Evolutionary conservation across 2,113 vertebrate genomes (phyloP).

Genomic region (Alligator sinensis): DNA sequence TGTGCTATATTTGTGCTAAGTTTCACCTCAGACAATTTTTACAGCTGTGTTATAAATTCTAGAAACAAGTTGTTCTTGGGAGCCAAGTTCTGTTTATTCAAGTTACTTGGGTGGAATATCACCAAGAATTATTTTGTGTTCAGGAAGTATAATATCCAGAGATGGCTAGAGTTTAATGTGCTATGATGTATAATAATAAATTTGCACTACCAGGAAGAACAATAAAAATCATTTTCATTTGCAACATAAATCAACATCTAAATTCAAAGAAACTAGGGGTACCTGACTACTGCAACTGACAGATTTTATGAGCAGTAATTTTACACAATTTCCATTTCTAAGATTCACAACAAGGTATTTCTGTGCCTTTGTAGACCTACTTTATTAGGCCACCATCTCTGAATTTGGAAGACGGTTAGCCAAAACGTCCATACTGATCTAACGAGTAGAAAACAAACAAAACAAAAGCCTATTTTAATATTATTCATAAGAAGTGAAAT

Average conservation of each 20-base stretch:
- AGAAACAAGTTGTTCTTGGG: slow-evolving; percentile 33
- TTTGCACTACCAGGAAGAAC: background rate
- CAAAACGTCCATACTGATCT: background rate
- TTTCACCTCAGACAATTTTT: slow-evolving; percentile 31
- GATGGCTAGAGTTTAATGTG: background rate
- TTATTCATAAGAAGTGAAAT: too few relatives aligned
- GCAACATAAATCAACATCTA: background rate
- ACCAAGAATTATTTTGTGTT: slow-evolving; percentile 14
- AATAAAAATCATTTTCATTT: background rate
- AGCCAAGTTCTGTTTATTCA: slow-evolving; percentile 9
- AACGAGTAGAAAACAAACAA: background rate
- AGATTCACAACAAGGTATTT: background rate
- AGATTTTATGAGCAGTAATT: background rate
- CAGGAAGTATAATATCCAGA: background rate
- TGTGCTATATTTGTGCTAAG: slow-evolving; percentile 1
- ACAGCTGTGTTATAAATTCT: slow-evolving; percentile 26
- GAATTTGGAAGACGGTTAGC: background rate
- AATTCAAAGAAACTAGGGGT: background rate
- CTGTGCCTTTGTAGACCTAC: background rate
- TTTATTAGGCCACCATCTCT: background rate
- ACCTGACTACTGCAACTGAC: background rate
- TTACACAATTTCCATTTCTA: background rate
- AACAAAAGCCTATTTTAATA: too few relatives aligned
- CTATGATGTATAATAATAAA: background rate
- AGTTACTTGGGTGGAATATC: slow-evolving; percentile 1